Percentiles rank a stretch among this genome's conserved stretches.
phyloP scores from a whole-genome alignment of 2,113 vertebrate genomes.

The Cynocephalus volans region DNA sequence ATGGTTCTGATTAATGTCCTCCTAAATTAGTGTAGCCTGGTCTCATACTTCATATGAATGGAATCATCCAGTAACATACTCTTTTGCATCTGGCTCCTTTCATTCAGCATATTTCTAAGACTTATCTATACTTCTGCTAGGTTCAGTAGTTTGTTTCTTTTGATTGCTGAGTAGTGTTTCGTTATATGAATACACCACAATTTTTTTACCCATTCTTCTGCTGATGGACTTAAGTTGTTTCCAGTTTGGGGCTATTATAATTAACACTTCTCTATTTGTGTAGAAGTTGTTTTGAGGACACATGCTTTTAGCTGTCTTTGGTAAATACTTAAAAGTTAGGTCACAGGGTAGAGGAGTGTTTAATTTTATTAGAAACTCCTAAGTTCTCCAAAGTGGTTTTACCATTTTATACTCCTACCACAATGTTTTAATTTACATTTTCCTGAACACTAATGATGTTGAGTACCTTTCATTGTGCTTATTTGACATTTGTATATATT shows the following conservation, averaged over 20 bases:
- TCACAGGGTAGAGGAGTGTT: neutral
- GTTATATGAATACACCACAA: neutral
- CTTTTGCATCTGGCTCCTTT: neutral
- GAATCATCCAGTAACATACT: neutral
- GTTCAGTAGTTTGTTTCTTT: neutral
- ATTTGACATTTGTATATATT: neutral
- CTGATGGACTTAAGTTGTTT: neutral
- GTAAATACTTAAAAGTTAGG: neutral
- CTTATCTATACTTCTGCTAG: neutral
- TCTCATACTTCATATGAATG: neutral
- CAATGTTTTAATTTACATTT: neutral
- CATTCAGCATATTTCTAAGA: neutral
- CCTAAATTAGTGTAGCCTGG: neutral
- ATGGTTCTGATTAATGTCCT: neutral
- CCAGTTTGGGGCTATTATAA: neutral
- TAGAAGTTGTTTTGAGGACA: neutral
- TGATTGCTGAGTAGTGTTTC: neutral
- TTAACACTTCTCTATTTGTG: neutral
- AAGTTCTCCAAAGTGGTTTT: neutral
- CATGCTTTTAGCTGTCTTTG: neutral
- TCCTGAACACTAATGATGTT: neutral
- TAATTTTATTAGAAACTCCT: constrained; percentile 1
- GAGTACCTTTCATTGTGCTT: neutral
- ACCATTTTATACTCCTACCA: neutral
- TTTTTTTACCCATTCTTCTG: neutral